Conservation (phyloP, 2,113 vertebrate genomes). For the Nothocercus julius region DNA sequence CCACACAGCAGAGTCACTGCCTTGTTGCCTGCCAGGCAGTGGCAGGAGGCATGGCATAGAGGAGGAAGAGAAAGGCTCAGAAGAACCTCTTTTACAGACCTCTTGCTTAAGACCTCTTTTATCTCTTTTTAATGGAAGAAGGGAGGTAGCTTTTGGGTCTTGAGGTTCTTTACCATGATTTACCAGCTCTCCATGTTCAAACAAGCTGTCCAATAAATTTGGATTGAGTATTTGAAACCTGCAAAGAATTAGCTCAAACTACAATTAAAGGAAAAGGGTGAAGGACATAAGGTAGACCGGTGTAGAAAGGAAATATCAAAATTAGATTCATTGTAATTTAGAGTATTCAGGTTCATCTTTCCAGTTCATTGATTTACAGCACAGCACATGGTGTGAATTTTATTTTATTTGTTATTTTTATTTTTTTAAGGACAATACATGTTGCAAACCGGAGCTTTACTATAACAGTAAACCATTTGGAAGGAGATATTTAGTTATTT, state of each 20-base stretch:
- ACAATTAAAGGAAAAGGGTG: not conserved
- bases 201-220: not conserved
- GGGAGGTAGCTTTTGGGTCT: not conserved
- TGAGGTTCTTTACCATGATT: not conserved
- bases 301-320: not conserved
- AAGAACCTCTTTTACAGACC: not conserved
- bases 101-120: too few species aligned
- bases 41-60: fast-evolving
- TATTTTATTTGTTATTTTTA: not conserved
- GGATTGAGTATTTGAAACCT: not conserved
- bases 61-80: not conserved
- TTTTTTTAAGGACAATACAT: not conserved
- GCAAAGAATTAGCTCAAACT: not conserved
- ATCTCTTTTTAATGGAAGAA: not conserved
- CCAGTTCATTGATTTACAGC: not conserved
- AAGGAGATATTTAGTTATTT: not conserved
- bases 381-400: not conserved
- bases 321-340: not conserved
- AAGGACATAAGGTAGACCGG: not conserved
- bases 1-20: not conserved
- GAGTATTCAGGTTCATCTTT: not conserved
- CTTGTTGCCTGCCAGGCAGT: not conserved
- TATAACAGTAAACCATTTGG: not conserved
- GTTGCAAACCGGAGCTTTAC: not conserved
- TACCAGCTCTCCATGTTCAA: not conserved